Base-by-base conservation (phyloP, 2,113 vertebrate species). In the Melanerpes formicivorus region DNA sequence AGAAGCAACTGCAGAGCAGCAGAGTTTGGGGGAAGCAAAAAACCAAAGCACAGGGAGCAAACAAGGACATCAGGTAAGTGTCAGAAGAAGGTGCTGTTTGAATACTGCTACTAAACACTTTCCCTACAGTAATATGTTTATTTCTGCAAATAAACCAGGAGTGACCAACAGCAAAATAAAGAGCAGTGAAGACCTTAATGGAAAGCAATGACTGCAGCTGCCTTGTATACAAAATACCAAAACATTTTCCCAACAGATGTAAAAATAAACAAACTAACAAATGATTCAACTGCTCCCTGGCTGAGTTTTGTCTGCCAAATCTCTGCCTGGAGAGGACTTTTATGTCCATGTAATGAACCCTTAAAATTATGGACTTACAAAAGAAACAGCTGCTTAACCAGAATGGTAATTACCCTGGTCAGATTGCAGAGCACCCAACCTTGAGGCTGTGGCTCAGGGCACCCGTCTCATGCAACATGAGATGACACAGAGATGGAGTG, bases 191-290 rank as follows among this genome's bases (percentile, higher is more conserved):
- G 42, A 85, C 4, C 19, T 30, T 29, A 25, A 46, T 23, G 21
- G 52, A 12, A 80, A 78, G 74, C 66, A 52, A 89, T 14, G 1
- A 77, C 15, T 86, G 54, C 26, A 89, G 50, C 91, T 70, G 87
- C 75, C 54, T 84, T 42, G 25, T 37, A 65, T 44, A 90, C 67
- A 21, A 17, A 96, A 96, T 50, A 86, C 44, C 10, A 22, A 63
- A 88, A 90, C 86, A 96, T 93, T 78, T 87, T 80, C 87, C 80
- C 74, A 92, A 83, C 91, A 96, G 95, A 93, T 87, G 86, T 73
- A 93, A 94, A 97, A 96, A 93, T 56, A 93, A 95, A 92, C 91
- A 96, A 96, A 95, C 84, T 66, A 85, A 88, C 80, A 94, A 81
- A 92, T 44, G 37, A 93, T 81, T 56, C 62, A 94, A 96, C 46